Percentiles rank a stretch among this genome's conserved stretches.
Conservation (phyloP, 2,113 vertebrate species). For the Ornithorhynchus anatinus region DNA sequence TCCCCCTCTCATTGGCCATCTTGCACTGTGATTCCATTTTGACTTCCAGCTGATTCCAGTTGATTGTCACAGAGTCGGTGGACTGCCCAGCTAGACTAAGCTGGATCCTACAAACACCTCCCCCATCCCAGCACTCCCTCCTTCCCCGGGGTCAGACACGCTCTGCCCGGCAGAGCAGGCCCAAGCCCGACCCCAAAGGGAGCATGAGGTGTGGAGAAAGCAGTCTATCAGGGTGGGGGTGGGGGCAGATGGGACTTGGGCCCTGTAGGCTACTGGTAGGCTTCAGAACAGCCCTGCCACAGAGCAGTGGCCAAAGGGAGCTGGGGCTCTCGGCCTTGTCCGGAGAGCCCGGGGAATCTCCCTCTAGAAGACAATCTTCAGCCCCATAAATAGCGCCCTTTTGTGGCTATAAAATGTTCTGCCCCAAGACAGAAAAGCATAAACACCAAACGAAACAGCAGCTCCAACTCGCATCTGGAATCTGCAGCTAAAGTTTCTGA, state of each 20-base stretch:
- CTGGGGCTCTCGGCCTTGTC: no score
- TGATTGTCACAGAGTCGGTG: no score
- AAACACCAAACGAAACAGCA: no score
- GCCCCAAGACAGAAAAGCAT: no score
- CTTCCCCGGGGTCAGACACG: background rate
- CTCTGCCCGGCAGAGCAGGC: background rate
- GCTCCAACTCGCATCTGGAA: no score
- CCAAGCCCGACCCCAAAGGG: constrained; percentile 24
- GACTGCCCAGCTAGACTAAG: background rate
- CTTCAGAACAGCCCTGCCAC: fast-evolving
- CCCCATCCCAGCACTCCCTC: background rate
- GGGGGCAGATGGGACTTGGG: constrained; percentile 36
- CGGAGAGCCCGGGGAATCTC: background rate
- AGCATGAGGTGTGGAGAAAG: background rate
- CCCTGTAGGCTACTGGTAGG: constrained; percentile 41
- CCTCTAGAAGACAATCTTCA: no score
- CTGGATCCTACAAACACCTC: no score
- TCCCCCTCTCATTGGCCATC: fast-evolving
- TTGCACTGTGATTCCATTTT: no score
- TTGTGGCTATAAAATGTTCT: no score
- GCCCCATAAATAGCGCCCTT: no score
- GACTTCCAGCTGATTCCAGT: no score
- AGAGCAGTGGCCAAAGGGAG: background rate
- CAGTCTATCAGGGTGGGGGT: background rate
- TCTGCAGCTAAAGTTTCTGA: no score